Percentiles rank a stretch among this genome's conserved stretches.
These are phyloP conservation scores for Actinostola sp. DNA, from an alignment of 92 coral and sea anemone genomes.

Conservation along the genomic window DNA sequence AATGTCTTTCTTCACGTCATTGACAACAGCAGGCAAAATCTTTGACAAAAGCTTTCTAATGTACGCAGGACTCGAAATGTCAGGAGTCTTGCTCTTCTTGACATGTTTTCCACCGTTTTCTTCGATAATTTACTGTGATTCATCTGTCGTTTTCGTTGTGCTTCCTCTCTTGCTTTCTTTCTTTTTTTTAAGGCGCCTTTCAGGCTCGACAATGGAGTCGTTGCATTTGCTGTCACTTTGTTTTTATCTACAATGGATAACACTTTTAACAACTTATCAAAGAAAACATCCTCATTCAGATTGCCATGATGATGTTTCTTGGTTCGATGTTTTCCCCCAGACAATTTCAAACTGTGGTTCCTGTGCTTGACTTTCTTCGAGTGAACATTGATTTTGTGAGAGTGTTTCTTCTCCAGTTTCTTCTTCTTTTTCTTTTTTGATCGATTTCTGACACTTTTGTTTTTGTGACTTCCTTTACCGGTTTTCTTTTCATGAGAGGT, in stretches of 20 bases:
- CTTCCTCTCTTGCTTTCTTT: slow-evolving; percentile 38
- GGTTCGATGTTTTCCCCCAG: background rate
- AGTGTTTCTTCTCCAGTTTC: background rate
- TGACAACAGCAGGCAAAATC: slow-evolving; percentile 69
- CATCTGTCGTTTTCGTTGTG: slow-evolving; percentile 3
- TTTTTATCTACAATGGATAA: slow-evolving; percentile 48
- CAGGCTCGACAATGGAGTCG: slow-evolving; percentile 29
- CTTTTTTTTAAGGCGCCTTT: slow-evolving; percentile 43
- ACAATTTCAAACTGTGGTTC: background rate
- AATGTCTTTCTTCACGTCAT: slow-evolving; percentile 49
- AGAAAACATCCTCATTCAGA: slow-evolving; percentile 47
- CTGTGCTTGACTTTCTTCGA: slow-evolving; percentile 27
- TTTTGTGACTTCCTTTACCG: slow-evolving; percentile 1
- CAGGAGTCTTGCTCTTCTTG: slow-evolving; percentile 3
- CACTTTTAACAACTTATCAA: slow-evolving; percentile 65
- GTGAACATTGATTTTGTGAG: slow-evolving; percentile 1
- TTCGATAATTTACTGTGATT: slow-evolving; percentile 15
- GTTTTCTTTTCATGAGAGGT: background rate
- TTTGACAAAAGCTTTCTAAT: slow-evolving; percentile 58
- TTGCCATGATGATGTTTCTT: slow-evolving; percentile 14
- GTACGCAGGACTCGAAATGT: slow-evolving; percentile 22
- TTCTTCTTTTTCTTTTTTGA: slow-evolving; percentile 16
- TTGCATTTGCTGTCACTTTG: slow-evolving; percentile 25
- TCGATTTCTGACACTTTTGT: slow-evolving; percentile 9
- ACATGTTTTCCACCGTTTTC: slow-evolving; percentile 25